Conservation (phyloP, 92 coral and sea anemone species). For the Porites evermanni region DNA sequence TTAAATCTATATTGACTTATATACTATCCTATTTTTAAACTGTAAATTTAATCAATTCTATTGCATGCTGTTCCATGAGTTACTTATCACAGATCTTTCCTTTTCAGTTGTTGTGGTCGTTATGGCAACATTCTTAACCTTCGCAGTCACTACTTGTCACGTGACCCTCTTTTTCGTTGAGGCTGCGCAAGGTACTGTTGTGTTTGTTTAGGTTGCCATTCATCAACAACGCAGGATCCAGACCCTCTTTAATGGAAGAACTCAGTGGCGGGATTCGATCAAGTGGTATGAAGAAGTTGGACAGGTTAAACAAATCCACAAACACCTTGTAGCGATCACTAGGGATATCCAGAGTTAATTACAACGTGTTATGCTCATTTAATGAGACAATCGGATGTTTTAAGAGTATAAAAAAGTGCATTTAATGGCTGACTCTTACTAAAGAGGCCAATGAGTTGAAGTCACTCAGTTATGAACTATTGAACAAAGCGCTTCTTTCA, state of each 20-base stretch:
- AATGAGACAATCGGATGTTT: too few species aligned
- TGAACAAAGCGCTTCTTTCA: too few species aligned
- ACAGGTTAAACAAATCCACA: conserved; percentile 87
- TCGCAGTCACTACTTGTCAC: conserved; percentile 24
- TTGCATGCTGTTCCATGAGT: too few species aligned
- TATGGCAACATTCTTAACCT: background rate
- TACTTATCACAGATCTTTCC: too few species aligned
- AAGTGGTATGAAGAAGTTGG: conserved; percentile 94
- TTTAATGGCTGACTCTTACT: too few species aligned
- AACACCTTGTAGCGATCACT: conserved; percentile 99
- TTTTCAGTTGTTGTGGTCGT: background rate
- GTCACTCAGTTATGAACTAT: too few species aligned
- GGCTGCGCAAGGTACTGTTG: conserved; percentile 84
- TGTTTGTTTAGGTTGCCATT: conserved; percentile 61
- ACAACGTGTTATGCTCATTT: background rate
- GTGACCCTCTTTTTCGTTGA: conserved; percentile 70
- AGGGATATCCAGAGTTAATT: background rate
- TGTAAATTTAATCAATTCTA: too few species aligned
- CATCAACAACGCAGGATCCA: conserved; percentile 58
- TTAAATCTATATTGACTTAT: too few species aligned
- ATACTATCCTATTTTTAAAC: too few species aligned
- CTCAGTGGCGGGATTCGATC: conserved; percentile 85
- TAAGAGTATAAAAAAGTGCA: too few species aligned
- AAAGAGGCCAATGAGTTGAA: too few species aligned
- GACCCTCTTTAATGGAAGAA: conserved; percentile 79